phyloP scores from a whole-genome alignment of 2,113 vertebrate genomes.

The Lamprologus sp. region DNA sequence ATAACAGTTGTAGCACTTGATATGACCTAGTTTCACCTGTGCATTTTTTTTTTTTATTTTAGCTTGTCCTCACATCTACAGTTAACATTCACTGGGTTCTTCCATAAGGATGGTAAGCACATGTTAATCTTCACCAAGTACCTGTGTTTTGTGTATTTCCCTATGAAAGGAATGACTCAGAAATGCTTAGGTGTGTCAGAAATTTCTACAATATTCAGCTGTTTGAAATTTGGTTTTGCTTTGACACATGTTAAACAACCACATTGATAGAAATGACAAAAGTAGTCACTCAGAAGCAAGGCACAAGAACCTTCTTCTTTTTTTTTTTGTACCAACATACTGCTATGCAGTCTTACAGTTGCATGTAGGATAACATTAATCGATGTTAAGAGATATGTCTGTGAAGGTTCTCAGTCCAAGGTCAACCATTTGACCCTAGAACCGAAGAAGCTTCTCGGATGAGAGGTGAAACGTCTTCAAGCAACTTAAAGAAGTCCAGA shows the following conservation, averaged over 20 bases:
- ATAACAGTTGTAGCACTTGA: neutral
- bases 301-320: neutral
- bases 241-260: no score
- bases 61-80: slow-evolving; percentile 96
- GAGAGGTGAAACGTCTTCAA: neutral
- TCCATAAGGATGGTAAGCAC: slow-evolving; percentile 91
- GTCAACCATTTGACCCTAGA: neutral
- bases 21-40: neutral
- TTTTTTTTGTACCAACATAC: neutral
- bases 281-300: neutral
- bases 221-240: neutral
- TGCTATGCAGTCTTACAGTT: neutral
- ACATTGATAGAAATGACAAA: neutral
- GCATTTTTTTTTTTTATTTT: slow-evolving; percentile 19
- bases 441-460: neutral
- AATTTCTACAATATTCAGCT: neutral
- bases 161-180: neutral
- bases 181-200: neutral
- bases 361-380: neutral
- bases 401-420: neutral
- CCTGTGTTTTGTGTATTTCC: neutral
- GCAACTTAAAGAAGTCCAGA: neutral
- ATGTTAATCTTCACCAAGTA: neutral
- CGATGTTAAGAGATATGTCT: neutral
- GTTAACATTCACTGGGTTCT: slow-evolving; percentile 98